These are phyloP conservation scores for Lagodon rhomboides DNA, from an alignment of 2,797 vertebrate genomes.

Conservation along the genomic window DNA sequence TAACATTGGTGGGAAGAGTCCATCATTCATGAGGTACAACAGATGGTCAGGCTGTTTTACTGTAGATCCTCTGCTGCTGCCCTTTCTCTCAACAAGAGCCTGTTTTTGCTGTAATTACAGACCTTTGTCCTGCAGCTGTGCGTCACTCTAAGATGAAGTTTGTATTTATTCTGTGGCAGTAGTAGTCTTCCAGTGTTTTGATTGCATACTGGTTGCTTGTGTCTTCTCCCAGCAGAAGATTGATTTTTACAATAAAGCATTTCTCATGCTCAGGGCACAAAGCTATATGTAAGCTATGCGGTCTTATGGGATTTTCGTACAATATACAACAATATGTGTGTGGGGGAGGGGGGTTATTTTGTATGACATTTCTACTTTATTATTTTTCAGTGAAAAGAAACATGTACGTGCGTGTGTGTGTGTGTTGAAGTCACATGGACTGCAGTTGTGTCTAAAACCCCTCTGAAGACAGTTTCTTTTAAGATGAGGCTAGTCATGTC, in stretches of 20 bases:
- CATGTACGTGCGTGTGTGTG: not conserved
- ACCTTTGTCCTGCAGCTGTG: not conserved
- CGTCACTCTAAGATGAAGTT: not conserved
- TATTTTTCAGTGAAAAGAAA: not conserved
- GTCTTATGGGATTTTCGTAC: not conserved
- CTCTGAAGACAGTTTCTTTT: not conserved
- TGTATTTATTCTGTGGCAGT: not conserved
- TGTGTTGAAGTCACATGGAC: not conserved
- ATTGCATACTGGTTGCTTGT: not conserved
- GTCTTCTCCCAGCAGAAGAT: not conserved
- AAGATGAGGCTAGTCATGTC: not conserved
- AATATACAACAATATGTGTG: not conserved
- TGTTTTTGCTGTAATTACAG: not conserved
- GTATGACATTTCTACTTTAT: not conserved
- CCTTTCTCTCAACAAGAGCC: not conserved
- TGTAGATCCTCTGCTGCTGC: not conserved
- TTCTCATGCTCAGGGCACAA: not conserved
- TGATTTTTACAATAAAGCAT: not conserved
- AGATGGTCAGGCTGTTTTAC: conserved; percentile 2
- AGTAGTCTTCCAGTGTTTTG: not conserved
- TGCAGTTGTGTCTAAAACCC: too few species aligned
- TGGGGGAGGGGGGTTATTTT: not conserved
- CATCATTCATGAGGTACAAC: conserved; percentile 1
- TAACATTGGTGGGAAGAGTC: not conserved
- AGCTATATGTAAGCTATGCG: not conserved